Evolutionary conservation across 2,888 invertebrate species (phyloP).

Genomic region (Dexiosoma caninum): DNA sequence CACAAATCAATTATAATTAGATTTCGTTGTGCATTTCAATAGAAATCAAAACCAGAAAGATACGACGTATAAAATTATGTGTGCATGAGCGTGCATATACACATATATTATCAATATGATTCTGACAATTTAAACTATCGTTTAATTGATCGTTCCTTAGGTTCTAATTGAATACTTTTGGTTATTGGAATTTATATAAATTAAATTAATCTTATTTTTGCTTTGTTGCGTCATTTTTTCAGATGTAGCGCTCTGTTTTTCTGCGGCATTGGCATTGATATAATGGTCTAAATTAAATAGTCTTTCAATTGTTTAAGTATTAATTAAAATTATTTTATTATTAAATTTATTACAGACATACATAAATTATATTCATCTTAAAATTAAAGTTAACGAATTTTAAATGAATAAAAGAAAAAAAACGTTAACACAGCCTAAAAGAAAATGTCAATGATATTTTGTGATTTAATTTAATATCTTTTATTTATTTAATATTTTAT

Average conservation of each 20-base stretch:
- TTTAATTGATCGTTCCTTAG: too few relatives aligned
- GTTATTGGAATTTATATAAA: too few relatives aligned
- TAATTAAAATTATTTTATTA: slow-evolving; percentile 37
- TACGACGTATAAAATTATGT: too few relatives aligned
- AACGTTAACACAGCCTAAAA: slow-evolving; percentile 49
- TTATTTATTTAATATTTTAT: not conserved
- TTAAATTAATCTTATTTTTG: too few relatives aligned
- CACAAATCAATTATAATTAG: slow-evolving; percentile 50
- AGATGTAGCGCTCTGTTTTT: too few relatives aligned
- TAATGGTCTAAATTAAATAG: not conserved
- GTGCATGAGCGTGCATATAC: too few relatives aligned
- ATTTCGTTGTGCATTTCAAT: slow-evolving; percentile 15
- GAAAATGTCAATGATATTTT: slow-evolving; percentile 46
- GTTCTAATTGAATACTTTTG: too few relatives aligned
- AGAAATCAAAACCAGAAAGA: not conserved
- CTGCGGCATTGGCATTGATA: too few relatives aligned
- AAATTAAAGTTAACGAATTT: slow-evolving; percentile 50
- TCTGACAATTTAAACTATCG: too few relatives aligned
- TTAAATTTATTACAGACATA: slow-evolving; percentile 39
- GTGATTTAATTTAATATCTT: slow-evolving; percentile 8
- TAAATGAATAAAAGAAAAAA: slow-evolving; percentile 29
- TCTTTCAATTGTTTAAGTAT: slow-evolving; percentile 4
- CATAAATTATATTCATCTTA: slow-evolving; percentile 39
- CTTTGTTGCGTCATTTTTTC: too few relatives aligned
- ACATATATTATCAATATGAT: too few relatives aligned